A percentile compares a stretch with the other conserved stretches of the same genome.
Evolutionary conservation across 2,888 invertebrate genomes (phyloP).

Genomic region (Calephelis perditalis): DNA sequence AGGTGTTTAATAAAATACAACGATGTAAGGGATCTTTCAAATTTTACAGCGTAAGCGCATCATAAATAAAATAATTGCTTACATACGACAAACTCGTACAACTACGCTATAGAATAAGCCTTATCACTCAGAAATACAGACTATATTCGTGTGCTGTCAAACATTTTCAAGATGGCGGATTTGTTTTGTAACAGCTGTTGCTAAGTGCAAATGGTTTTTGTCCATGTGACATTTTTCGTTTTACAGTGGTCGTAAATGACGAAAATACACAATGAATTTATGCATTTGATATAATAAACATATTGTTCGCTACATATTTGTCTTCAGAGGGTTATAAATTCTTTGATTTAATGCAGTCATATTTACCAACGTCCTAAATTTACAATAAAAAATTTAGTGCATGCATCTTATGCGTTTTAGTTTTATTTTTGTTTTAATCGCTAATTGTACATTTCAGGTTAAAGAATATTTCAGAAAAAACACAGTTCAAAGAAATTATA

Average conservation of each 20-base stretch:
- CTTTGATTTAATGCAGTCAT: background rate
- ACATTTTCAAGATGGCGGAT: slow-evolving; percentile 9
- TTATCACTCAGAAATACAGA: background rate
- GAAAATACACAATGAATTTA: slow-evolving; percentile 7
- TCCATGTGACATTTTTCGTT: slow-evolving; percentile 28
- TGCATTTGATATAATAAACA: slow-evolving; percentile 3
- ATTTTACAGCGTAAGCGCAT: slow-evolving; percentile 29
- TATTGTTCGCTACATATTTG: background rate
- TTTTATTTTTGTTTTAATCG: no score
- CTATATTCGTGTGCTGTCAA: background rate
- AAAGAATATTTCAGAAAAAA: no score
- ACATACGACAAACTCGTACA: background rate
- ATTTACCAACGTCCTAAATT: no score
- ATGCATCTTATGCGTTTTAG: no score
- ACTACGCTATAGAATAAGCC: background rate
- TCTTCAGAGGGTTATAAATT: background rate
- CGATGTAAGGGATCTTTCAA: slow-evolving; percentile 33
- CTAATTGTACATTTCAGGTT: no score
- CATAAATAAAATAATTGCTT: slow-evolving; percentile 33
- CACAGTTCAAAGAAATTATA: no score
- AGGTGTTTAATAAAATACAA: slow-evolving; percentile 43
- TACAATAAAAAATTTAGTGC: no score
- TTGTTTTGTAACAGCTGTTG: slow-evolving; percentile 34
- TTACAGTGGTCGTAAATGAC: slow-evolving; percentile 16
- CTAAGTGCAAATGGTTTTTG: slow-evolving; percentile 25